Conservation (phyloP, 2,797 vertebrate species). For the Toxotes lorentzi region DNA sequence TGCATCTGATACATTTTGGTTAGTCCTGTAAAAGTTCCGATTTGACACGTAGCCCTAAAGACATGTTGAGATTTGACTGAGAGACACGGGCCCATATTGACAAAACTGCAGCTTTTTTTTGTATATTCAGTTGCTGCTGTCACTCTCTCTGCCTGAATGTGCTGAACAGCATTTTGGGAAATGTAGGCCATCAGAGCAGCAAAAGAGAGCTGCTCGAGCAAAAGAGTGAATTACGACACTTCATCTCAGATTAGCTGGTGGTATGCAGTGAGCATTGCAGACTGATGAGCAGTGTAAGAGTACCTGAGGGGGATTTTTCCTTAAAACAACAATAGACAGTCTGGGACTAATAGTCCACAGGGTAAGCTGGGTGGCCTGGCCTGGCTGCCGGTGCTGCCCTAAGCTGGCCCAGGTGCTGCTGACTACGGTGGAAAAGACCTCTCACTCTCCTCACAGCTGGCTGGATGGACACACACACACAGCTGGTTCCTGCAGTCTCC, state of each 20-base stretch:
- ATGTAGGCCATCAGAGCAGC: constrained; percentile 19
- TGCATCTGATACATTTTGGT: not conserved
- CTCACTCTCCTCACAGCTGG: constrained; percentile 66
- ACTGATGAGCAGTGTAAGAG: constrained; percentile 56
- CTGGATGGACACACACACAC: constrained; percentile 44
- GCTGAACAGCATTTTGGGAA: constrained; percentile 31
- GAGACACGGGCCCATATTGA: no score
- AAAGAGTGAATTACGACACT: constrained; percentile 11
- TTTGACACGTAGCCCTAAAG: no score
- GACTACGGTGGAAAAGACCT: constrained; percentile 78
- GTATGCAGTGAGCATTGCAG: constrained; percentile 45
- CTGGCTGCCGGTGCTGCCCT: constrained; percentile 59
- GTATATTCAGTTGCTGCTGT: not conserved
- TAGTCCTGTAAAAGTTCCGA: no score
- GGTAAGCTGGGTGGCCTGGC: constrained; percentile 68
- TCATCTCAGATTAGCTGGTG: constrained; percentile 10
- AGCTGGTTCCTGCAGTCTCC: constrained; percentile 58
- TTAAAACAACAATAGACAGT: constrained; percentile 66
- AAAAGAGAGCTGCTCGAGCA: no score
- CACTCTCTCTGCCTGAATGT: not conserved
- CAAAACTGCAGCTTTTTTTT: not conserved
- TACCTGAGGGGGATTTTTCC: constrained; percentile 36
- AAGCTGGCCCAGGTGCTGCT: constrained; percentile 74
- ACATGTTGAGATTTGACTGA: not conserved
- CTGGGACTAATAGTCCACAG: constrained; percentile 55